Conservation (phyloP, 2,113 vertebrate genomes). For the Hepsetus odoe region DNA sequence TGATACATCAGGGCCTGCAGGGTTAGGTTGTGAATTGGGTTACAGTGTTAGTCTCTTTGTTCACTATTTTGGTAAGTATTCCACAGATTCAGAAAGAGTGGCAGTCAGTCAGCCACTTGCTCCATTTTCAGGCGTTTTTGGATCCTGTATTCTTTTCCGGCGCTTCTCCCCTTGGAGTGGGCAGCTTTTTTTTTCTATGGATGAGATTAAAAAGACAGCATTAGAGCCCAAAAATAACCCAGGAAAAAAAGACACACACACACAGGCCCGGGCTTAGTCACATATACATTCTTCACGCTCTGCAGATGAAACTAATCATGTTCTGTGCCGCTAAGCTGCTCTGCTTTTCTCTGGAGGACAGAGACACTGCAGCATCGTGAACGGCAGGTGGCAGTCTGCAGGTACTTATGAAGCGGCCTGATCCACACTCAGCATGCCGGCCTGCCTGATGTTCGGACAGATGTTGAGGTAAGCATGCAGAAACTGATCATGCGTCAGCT, state of each 20-base stretch:
- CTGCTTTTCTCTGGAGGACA: background rate
- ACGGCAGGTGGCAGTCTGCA: slow-evolving; percentile 9
- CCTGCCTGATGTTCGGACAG: background rate
- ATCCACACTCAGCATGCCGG: background rate
- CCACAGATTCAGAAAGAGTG: background rate
- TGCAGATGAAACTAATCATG: slow-evolving; percentile 17
- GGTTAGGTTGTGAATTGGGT: background rate
- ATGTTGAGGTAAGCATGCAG: background rate
- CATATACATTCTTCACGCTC: slow-evolving; percentile 11
- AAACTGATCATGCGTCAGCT: background rate
- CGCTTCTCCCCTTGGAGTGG: slow-evolving; percentile 17
- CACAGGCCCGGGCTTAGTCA: background rate
- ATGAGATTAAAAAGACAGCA: slow-evolving; percentile 16
- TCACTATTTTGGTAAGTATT: slow-evolving; percentile 8
- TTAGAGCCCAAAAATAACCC: background rate
- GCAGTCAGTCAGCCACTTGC: background rate
- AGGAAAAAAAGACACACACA: slow-evolving; percentile 1
- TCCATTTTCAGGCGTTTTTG: background rate
- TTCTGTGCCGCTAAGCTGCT: background rate
- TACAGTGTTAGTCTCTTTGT: background rate
- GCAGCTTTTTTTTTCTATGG: background rate
- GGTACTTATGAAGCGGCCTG: background rate
- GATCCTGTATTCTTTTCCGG: background rate
- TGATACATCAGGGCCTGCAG: background rate
- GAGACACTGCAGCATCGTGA: background rate